These are phyloP conservation scores for Penaeus vannamei DNA, from an alignment of 1,140 invertebrate species.

Conservation along the genomic window DNA sequence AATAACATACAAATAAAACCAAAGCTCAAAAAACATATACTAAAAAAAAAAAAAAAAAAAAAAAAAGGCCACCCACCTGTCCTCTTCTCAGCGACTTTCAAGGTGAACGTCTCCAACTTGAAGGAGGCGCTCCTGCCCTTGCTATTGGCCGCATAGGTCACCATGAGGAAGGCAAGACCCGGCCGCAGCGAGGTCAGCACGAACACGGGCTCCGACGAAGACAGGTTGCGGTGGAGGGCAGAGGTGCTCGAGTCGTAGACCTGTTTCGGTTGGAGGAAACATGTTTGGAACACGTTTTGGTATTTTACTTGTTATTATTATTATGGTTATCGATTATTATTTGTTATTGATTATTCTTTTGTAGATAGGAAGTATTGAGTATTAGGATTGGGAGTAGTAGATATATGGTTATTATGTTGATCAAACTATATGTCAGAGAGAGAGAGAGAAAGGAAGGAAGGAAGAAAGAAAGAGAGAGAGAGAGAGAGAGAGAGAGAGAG, in stretches of 20 bases:
- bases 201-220: slow-evolving; percentile 48
- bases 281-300: background rate
- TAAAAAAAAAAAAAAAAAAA: too few relatives aligned
- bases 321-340: background rate
- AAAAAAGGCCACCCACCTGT: slow-evolving; percentile 75
- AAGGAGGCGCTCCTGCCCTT: slow-evolving; percentile 88
- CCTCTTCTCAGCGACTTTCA: slow-evolving; percentile 87
- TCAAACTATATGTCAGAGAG: too few relatives aligned
- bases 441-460: too few relatives aligned
- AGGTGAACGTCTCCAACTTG: slow-evolving; percentile 86
- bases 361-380: background rate
- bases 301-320: background rate
- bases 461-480: too few relatives aligned
- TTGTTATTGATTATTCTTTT: background rate
- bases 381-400: too few relatives aligned
- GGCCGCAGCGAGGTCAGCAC: slow-evolving; percentile 72
- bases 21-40: too few relatives aligned
- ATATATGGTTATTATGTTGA: too few relatives aligned
- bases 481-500: too few relatives aligned
- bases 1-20: too few relatives aligned
- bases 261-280: slow-evolving; percentile 29
- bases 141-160: slow-evolving; percentile 87
- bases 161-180: slow-evolving; percentile 80
- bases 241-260: slow-evolving; percentile 63
- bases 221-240: slow-evolving; percentile 63